phyloP scores from a whole-genome alignment of 2,888 invertebrate species.

The Protodeltote pygarga region DNA sequence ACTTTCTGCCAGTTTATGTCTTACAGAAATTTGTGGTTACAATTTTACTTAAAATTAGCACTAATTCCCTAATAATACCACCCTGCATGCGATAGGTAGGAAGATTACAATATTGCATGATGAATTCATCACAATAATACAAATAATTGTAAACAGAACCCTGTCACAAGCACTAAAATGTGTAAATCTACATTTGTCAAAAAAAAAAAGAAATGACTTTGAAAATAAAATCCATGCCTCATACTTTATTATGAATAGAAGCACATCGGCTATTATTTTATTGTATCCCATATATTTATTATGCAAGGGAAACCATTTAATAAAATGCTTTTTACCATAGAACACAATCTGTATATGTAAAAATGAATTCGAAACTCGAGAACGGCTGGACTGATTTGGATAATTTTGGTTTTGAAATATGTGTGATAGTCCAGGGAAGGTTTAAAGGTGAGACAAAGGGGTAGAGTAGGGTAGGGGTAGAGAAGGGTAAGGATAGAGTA shows the following conservation, averaged over 20 bases:
- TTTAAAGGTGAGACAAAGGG: too few species aligned
- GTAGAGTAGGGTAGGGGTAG: too few species aligned
- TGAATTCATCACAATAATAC: slow-evolving; percentile 22
- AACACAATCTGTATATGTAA: too few species aligned
- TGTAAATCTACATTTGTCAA: slow-evolving; percentile 77
- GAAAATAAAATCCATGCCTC: slow-evolving; percentile 72
- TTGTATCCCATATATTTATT: slow-evolving; percentile 55
- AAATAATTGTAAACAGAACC: slow-evolving; percentile 12
- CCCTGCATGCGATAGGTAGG: slow-evolving; percentile 45
- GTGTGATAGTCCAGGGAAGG: too few species aligned
- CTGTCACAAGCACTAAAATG: slow-evolving; percentile 56
- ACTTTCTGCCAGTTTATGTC: slow-evolving; percentile 40
- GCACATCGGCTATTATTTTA: slow-evolving; percentile 73
- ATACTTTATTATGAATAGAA: slow-evolving; percentile 67
- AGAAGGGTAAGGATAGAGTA: too few species aligned
- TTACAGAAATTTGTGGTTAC: slow-evolving; percentile 45
- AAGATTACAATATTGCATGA: slow-evolving; percentile 40
- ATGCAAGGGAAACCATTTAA: slow-evolving; percentile 62
- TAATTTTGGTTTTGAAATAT: too few species aligned
- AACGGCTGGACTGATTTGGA: too few species aligned
- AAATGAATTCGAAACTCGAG: too few species aligned
- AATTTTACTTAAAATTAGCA: slow-evolving; percentile 26
- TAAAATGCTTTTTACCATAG: too few species aligned
- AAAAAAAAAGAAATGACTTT: slow-evolving; percentile 47
- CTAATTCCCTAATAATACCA: slow-evolving; percentile 15